Evolutionary conservation across 2,797 vertebrate species (phyloP).

Genomic region (Florisuga fusca): DNA sequence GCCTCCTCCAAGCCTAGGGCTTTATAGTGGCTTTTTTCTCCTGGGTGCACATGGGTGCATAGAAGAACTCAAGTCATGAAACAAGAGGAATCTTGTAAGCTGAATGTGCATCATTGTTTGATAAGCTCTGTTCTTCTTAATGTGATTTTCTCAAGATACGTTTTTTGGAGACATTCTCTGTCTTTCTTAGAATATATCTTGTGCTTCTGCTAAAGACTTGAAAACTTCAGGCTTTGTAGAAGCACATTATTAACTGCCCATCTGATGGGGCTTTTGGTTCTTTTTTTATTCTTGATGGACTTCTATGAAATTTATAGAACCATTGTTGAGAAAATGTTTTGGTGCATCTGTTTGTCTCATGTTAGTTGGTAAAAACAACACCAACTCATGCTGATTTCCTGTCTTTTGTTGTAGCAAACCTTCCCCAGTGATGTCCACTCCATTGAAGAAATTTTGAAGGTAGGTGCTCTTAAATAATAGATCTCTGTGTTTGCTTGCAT

Average conservation of each 20-base stretch:
- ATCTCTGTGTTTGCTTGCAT: background rate
- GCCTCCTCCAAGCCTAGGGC: background rate
- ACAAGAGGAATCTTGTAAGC: background rate
- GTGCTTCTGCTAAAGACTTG: background rate
- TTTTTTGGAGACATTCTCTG: background rate
- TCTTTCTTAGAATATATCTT: background rate
- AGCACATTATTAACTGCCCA: background rate
- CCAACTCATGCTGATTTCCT: background rate
- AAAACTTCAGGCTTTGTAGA: background rate
- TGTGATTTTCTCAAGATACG: background rate
- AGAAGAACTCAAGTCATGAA: background rate
- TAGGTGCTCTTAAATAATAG: conserved; percentile 70
- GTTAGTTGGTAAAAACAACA: background rate
- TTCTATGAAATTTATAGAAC: background rate
- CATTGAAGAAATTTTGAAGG: conserved; percentile 93
- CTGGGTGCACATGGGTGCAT: background rate
- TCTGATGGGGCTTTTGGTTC: background rate
- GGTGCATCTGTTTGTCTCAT: background rate
- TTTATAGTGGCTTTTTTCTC: background rate
- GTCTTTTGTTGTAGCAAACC: conserved; percentile 77
- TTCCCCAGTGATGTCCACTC: conserved; percentile 86
- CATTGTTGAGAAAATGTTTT: background rate
- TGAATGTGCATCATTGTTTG: background rate
- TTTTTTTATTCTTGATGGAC: background rate
- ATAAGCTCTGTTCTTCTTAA: background rate